Base-by-base conservation (phyloP, 2,888 invertebrate species). In the Andrena praecox region DNA sequence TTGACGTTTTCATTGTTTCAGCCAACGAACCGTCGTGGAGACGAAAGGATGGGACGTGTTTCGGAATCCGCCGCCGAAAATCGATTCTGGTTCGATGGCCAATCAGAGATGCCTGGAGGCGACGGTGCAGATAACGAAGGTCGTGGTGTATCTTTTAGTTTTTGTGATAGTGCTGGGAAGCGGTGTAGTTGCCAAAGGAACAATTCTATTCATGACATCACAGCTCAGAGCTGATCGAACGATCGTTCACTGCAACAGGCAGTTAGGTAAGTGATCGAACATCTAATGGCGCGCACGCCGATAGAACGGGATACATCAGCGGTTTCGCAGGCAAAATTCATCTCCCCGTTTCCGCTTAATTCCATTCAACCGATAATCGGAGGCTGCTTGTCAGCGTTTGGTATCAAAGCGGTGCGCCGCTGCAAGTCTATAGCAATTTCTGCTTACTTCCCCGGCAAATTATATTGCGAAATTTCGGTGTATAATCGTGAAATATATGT, bases 11-110 rank as follows among this genome's bases (percentile, higher is more conserved):
- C 35, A 75, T 80, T 75, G 81, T 82, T 85, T 95, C 71, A 97
- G 97, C 93, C 97, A 97, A 94, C 95, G 97, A 92, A 97, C 97
- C 82, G 96, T 97, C 90, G 96, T 96, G 92, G 98, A 97, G 94
- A 97, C 97, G 90, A 98, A 98, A 96, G 97, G 97, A 96, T 99
- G 99, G 99, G 99, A 99, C 96, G 98, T 99, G 80, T 99, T 99
- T 95, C 95, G 98, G 92, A 97, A 98, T 94, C 97, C 98, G 89
- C 98, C 99, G 10, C 97, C 97, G 90, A 97, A 98, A 94, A 96
- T 96, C 94, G 97, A 98, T 94, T 97, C 97, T 88, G 97, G 98
- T 86, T 98, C 98, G 70, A 97, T 97, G 96, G 97, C 97, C 89
- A 97, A 96, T 93, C 97, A 98, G 94, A 96, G 96, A 94, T 98